Evolutionary conservation across 2,113 vertebrate species (phyloP).

Genomic region (Neogale vison): DNA sequence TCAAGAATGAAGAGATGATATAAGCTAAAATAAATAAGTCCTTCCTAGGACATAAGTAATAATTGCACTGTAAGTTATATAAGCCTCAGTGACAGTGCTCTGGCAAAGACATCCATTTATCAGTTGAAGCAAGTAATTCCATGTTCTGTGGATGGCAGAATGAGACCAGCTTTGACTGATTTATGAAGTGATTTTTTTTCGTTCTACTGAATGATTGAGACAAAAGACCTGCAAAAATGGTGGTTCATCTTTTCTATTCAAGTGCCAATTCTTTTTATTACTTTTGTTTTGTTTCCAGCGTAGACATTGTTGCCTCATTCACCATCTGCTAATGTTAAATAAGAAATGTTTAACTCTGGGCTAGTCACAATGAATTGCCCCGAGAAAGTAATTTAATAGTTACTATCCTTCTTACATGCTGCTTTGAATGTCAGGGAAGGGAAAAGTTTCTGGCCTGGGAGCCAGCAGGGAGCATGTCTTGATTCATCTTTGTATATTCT

Average conservation of each 20-base stretch:
- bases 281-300: constrained; percentile 67
- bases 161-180: constrained; percentile 42
- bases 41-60: constrained; percentile 65
- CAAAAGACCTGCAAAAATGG: constrained; percentile 25
- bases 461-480: background rate
- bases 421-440: background rate
- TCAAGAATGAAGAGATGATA: constrained; percentile 65
- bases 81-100: constrained; percentile 27
- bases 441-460: constrained; percentile 17
- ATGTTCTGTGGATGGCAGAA: constrained; percentile 37
- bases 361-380: constrained; percentile 48
- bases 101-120: constrained; percentile 46
- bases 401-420: constrained; percentile 20
- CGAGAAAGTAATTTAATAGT: constrained; percentile 41
- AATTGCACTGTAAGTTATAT: constrained; percentile 65
- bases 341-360: constrained; percentile 65
- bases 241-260: constrained; percentile 67
- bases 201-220: constrained; percentile 69
- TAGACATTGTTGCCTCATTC: constrained; percentile 59
- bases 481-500: constrained; percentile 53
- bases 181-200: constrained; percentile 58
- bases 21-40: constrained; percentile 76
- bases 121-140: constrained; percentile 55
- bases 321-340: constrained; percentile 68
- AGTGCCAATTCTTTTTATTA: constrained; percentile 73